Base-by-base conservation (phyloP, 1,140 invertebrate genomes). In the Bombus waltoni region DNA sequence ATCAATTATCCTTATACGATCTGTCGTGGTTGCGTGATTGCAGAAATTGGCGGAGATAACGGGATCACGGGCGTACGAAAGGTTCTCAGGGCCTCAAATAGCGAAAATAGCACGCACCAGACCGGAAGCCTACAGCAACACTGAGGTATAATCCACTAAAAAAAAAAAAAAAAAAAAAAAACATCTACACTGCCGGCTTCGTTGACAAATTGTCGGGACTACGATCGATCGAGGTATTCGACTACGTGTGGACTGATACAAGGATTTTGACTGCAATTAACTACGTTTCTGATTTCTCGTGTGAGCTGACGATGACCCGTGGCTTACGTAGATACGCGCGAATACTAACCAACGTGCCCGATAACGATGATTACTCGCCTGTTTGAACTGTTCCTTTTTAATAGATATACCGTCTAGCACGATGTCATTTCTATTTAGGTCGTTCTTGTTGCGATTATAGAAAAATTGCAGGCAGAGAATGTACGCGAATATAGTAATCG, bases 61-160 rank as follows among this genome's bases (percentile, higher is more conserved):
- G 28, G 99, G 99, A 2, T 99, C 98, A 1, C 96, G 97, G 89
- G 99, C 98, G 3, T 99, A 99, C 95, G 98, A 99, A 92, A 96
- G 99, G 88, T 99, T 99, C 95, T 99, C 99, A 0, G 99, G 98
- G 10, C 95, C 97, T 32, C 99, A 99, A 95, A 99, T 99, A 89
- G 96, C 97, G 10, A 99, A 99, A 96, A 97, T 99, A 86, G 97
- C 96, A 85, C 96, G 97, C 92, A 97, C 96, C 0, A 96, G 96
- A 88, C 96, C 96, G 62, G 96, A 97, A 83, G 96, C 96, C 22
- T 99, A 99, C 94, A 96, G 97, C 79, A 97, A 97, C 62, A 98
- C 98, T 1, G 97, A 98, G 95, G 97, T 98, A 95, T 88, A 62
- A 90, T 70, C 73, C 35, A 84, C 32, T 78, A 81, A 90, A 89